A percentile compares a stretch with the other conserved stretches of the same genome.
phyloP scores from a whole-genome alignment of 2,113 vertebrate genomes.

The Microcebus griseorufus region DNA sequence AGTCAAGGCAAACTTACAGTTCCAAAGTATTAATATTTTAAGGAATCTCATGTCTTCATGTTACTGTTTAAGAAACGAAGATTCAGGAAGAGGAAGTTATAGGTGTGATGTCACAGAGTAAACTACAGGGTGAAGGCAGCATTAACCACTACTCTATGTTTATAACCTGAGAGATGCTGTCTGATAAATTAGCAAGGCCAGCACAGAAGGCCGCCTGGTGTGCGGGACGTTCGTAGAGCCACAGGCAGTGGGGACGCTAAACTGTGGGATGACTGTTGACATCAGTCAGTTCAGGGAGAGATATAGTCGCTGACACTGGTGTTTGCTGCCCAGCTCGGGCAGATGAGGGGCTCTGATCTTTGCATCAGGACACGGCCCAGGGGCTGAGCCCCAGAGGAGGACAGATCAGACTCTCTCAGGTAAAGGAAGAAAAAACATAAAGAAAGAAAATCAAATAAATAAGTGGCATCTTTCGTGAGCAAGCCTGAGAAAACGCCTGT shows the following conservation, averaged over 20 bases:
- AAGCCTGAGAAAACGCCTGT: neutral
- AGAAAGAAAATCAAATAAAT: too few relatives aligned
- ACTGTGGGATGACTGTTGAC: neutral
- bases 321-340: neutral
- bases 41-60: neutral
- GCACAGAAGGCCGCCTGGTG: rapidly evolving
- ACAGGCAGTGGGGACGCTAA: rapidly evolving
- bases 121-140: too few relatives aligned
- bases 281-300: neutral
- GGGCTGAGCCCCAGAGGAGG: neutral
- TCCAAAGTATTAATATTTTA: neutral
- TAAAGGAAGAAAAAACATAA: neutral
- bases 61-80: neutral
- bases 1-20: neutral
- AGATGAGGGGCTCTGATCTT: too few relatives aligned
- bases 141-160: neutral
- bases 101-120: neutral
- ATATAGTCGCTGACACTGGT: neutral
- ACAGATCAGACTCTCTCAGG: neutral
- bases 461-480: neutral
- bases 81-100: neutral
- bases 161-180: too few relatives aligned
- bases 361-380: neutral
- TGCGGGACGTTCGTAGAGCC: neutral
- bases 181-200: too few relatives aligned